These are phyloP conservation scores for Tipula unca DNA, from an alignment of 2,888 invertebrate genomes.

Conservation along the genomic window DNA sequence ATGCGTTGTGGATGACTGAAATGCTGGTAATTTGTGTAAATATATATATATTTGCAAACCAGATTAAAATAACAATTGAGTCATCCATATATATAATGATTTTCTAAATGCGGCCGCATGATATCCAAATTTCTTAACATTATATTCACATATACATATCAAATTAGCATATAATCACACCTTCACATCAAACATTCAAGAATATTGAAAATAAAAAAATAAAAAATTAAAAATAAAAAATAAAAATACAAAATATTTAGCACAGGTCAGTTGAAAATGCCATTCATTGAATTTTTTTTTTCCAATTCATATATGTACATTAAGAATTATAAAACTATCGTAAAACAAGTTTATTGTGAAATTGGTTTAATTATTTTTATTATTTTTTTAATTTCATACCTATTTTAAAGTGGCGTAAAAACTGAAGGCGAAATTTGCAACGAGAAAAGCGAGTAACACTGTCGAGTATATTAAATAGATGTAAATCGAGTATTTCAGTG, in stretches of 20 bases:
- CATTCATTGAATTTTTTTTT: not conserved
- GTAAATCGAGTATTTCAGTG: too few relatives aligned
- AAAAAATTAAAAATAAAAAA: not conserved
- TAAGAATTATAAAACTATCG: not conserved
- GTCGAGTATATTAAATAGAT: too few relatives aligned
- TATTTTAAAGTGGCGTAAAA: not conserved
- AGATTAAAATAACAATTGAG: not conserved
- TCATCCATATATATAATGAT: not conserved
- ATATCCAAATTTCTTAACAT: not conserved
- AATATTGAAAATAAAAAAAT: not conserved
- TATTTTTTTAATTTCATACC: not conserved
- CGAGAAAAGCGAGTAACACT: not conserved
- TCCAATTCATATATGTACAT: not conserved
- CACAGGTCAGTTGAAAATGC: conserved; percentile 14
- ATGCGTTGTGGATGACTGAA: not conserved
- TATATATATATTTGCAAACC: not conserved
- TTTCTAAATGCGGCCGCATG: not conserved
- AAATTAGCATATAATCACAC: conserved; percentile 1
- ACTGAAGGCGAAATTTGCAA: not conserved
- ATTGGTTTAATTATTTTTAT: not conserved
- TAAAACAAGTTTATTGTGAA: not conserved
- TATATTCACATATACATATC: not conserved
- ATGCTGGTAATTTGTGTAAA: not conserved
- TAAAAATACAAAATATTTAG: not conserved
- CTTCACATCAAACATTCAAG: not conserved